Evolutionary conservation across 2,888 invertebrate species (phyloP).

Genomic region (Plagiodera versicolora): DNA sequence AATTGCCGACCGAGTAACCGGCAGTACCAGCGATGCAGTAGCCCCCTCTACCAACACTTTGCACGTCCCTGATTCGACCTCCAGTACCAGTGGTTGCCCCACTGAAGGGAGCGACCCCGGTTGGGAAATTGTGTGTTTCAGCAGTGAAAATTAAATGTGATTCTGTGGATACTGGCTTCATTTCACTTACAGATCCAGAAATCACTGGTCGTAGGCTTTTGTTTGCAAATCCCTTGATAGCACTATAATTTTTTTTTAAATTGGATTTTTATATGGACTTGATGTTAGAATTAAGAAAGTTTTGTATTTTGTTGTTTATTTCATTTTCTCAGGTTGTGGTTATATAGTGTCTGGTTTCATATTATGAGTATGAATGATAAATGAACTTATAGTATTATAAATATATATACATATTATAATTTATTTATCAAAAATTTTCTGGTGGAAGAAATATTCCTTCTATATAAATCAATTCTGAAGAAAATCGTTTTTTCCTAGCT

Average conservation of each 20-base stretch:
- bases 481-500: too few relatives aligned
- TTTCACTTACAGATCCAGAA: slow-evolving; percentile 66
- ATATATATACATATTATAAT: too few relatives aligned
- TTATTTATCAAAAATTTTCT: slow-evolving; percentile 24
- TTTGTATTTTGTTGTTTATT: too few relatives aligned
- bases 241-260: too few relatives aligned
- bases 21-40: slow-evolving; percentile 94
- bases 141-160: slow-evolving; percentile 96
- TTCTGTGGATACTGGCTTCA: slow-evolving; percentile 59
- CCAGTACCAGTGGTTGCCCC: slow-evolving; percentile 98
- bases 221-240: slow-evolving; percentile 81
- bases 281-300: too few relatives aligned
- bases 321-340: too few relatives aligned
- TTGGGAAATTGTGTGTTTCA: slow-evolving; percentile 98
- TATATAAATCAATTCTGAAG: background rate
- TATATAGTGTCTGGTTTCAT: too few relatives aligned
- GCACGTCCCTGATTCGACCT: slow-evolving; percentile 92
- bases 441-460: background rate
- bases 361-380: too few relatives aligned
- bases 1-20: slow-evolving; percentile 93
- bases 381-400: too few relatives aligned
- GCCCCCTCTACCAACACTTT: slow-evolving; percentile 92
- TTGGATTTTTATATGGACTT: too few relatives aligned
- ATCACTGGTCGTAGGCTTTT: slow-evolving; percentile 68
- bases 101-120: slow-evolving; percentile 95